Base-by-base conservation (phyloP, 2,888 invertebrate genomes). In the Cryptus armator region DNA sequence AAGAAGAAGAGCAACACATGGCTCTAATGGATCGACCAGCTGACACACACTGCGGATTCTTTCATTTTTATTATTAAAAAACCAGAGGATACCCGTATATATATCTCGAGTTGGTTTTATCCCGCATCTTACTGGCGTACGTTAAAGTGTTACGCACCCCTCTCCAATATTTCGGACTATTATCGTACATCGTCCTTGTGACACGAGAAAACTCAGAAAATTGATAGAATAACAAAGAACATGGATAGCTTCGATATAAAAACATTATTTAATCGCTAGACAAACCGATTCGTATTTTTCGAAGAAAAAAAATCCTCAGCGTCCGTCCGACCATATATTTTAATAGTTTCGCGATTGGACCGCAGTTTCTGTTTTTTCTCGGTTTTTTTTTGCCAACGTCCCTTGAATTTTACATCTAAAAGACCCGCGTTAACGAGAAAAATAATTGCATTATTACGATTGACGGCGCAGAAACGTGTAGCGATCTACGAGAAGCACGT, bases 21-120 rank as follows among this genome's bases (percentile, higher is more conserved):
- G 83, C 67, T 70, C 56, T 86, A 86, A 87, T 86, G 82, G 78
- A 72, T 79, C 37, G 66, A 44, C 77, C 84, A 87, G 87, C 85
- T 86, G 87, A 83, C 83, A 78, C 86, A 78, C 59, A 37, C 56
- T 32, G 81, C 46, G 62, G 67, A 83, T 72, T 72, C 77, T 77
- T 62, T 71, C 82, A 46, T 71, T 83, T 83, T 85, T 80, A 77
- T 83, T 85, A 85, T 76, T 80, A 76, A 81, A 77, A 82, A 80
- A 53, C 32, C 16, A 10, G 19, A 51, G 67, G 46, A 56, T 70
- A 67, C 24, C 44, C 56, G 19, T 68, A 75, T 76, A 32, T 51
- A 19, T 78, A 78, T 70, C 62, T 79, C 71, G 16, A 19, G 43
- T 48, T 46, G 0, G 48, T 32, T 75, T 64, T 16, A 19, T 75